A percentile compares a stretch with the other conserved stretches of the same genome.
Conservation (phyloP, 1,140 invertebrate species). For the Aleiodes sp. region DNA sequence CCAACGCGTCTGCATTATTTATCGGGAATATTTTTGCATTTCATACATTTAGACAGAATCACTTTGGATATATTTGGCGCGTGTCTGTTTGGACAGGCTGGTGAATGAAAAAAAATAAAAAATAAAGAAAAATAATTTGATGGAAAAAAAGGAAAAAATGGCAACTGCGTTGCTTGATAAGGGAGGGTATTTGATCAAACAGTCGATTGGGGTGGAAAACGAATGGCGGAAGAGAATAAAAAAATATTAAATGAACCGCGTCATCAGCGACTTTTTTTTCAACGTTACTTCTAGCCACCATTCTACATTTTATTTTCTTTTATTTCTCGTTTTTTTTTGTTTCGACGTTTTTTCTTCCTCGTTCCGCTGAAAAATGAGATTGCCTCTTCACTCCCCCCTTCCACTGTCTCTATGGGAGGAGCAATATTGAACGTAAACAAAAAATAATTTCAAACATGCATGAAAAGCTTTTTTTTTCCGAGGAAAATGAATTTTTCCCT, state of each 20-base stretch:
- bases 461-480: constrained; percentile 12
- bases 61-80: background rate
- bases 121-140: background rate
- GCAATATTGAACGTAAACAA: constrained; percentile 10
- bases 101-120: background rate
- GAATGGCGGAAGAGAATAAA: background rate
- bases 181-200: constrained; percentile 29
- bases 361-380: constrained; percentile 33
- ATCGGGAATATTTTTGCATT: constrained; percentile 32
- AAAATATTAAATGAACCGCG: constrained; percentile 32
- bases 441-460: constrained; percentile 28
- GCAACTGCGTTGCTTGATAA: constrained; percentile 23
- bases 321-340: constrained; percentile 9
- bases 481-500: background rate
- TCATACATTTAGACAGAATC: constrained; percentile 15
- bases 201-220: constrained; percentile 18
- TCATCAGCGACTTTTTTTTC: constrained; percentile 32
- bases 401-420: too few relatives aligned
- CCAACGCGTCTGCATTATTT: constrained; percentile 31
- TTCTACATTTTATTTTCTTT: background rate
- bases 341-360: constrained; percentile 23
- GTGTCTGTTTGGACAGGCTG: background rate
- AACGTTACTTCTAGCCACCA: constrained; percentile 3
- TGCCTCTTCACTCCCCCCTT: constrained; percentile 14
- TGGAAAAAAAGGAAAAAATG: constrained; percentile 21